These are phyloP conservation scores for Apistogramma diplotaenia DNA, from an alignment of 2,113 vertebrate genomes.

Conservation along the genomic window DNA sequence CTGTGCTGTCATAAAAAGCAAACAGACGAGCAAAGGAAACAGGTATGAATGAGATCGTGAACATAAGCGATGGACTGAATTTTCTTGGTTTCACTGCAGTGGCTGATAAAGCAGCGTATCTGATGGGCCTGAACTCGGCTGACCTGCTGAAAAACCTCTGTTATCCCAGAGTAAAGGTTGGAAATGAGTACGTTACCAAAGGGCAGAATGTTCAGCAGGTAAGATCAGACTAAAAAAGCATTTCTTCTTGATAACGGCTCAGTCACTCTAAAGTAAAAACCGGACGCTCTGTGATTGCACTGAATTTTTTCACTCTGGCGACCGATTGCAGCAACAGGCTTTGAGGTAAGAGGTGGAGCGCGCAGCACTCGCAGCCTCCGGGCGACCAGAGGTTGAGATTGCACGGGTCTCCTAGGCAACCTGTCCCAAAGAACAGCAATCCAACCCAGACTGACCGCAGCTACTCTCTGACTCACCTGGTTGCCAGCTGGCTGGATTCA, in stretches of 20 bases:
- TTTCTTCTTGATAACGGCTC: not conserved
- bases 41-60: fast-evolving
- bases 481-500: too few relatives aligned
- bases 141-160: not conserved
- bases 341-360: not conserved
- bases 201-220: not conserved
- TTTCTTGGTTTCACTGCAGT: not conserved
- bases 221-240: not conserved
- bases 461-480: fast-evolving
- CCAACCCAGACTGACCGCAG: not conserved
- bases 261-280: not conserved
- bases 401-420: not conserved
- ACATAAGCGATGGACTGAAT: not conserved
- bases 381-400: not conserved
- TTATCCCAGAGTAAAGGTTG: not conserved
- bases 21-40: not conserved
- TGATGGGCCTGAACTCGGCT: not conserved
- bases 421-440: not conserved
- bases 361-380: not conserved
- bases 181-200: not conserved
- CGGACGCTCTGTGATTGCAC: fast-evolving
- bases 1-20: not conserved
- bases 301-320: too few relatives aligned
- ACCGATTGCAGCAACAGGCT: too few relatives aligned
- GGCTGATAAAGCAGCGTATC: not conserved